Evolutionary conservation across 2,113 vertebrate genomes (phyloP), one percentile per base, ranked within the genome.

Genomic region (Nyctibius bracteatus): DNA sequence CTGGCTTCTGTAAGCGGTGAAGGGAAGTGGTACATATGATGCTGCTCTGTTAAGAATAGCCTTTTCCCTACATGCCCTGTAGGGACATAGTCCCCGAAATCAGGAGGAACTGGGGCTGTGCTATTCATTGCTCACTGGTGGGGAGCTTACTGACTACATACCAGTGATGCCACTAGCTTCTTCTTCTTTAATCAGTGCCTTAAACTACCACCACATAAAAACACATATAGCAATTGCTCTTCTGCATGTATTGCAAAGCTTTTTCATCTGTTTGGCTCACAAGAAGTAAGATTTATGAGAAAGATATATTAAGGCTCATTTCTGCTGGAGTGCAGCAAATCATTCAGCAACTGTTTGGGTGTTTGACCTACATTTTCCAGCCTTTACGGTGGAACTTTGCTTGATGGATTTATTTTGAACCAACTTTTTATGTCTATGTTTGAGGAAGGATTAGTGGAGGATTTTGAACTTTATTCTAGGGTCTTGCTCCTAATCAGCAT

Each of bases 31-130:
- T 44, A 11, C 27, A 13, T 39, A 2, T 13, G 11, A 19, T 81
- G 35, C 17, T 91, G 22, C n/a, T 86, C 43, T 71, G 25, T 79
- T 22, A 78, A 44, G 37, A 86, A 17, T 2, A 83, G 18, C 8
- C 22, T 77, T 54, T 83, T 72, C 30, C 41, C 28, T 58, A 1
- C 1, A 5, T 55, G 30, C 5, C 12, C 20, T 73, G 10, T 35
- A n/a, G n/a, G n/a, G n/a, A n/a, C n/a, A 2, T 4, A 25, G 22
- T 25, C 2, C 28, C 31, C 20, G 10, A 51, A 2, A 13, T 3
- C 33, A 86, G 71, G 30, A 65, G 41, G 49, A 74, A 5, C 10
- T 65, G n/a, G 16, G 31, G 12, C 37, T 75, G 17, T 84, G 33
- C 19, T 63, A 10, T 58, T 77, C 35, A 6, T 23, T 57, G 17